These are phyloP conservation scores for Dryoscopus gambensis DNA, from an alignment of 2,113 vertebrate species.

Conservation along the genomic window DNA sequence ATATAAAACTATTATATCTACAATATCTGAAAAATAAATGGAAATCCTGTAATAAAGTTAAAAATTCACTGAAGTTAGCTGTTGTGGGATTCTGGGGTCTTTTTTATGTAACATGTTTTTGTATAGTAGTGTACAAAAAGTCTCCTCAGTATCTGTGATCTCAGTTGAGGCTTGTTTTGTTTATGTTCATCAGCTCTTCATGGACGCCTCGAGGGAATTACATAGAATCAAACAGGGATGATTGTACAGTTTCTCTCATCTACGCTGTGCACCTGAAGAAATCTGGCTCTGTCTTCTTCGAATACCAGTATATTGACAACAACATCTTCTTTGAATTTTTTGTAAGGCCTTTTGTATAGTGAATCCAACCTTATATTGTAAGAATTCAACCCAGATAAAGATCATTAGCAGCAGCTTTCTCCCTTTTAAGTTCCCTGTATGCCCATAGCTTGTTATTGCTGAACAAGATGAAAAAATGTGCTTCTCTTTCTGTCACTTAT, in stretches of 20 bases:
- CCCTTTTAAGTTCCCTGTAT: not conserved
- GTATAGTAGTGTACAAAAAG: not conserved
- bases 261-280: constrained; percentile 97
- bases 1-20: not conserved
- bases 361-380: not conserved
- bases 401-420: not conserved
- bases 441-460: not conserved
- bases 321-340: constrained; percentile 98
- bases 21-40: not conserved
- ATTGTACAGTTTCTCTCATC: constrained; percentile 94
- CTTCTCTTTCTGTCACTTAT: not conserved
- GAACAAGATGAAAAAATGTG: not conserved
- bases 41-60: not conserved
- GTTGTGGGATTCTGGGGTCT: not conserved
- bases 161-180: not conserved
- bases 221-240: constrained; percentile 93
- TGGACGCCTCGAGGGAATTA: constrained; percentile 92
- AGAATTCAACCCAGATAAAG: not conserved
- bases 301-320: constrained; percentile 96
- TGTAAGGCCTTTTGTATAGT: constrained; percentile 79
- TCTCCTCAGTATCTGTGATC: not conserved
- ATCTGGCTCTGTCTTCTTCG: constrained; percentile 88
- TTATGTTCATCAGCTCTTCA: constrained; percentile 77
- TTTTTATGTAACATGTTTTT: not conserved
- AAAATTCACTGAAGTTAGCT: not conserved